Evolutionary conservation across 2,888 invertebrate species (phyloP).

Genomic region (Andrena praecox): DNA sequence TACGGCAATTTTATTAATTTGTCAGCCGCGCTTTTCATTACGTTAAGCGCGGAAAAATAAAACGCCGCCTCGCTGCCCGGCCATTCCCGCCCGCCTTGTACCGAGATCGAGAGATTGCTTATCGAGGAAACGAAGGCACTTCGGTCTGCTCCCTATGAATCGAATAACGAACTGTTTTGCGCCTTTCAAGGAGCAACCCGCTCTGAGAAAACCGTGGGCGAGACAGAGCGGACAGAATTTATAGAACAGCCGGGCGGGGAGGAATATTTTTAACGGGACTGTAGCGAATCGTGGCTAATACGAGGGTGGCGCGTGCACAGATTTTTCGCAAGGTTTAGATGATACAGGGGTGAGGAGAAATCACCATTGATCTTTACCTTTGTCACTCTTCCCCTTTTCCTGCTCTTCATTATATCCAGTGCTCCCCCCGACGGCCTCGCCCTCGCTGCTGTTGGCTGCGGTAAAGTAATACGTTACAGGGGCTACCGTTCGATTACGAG

Average conservation of each 20-base stretch:
- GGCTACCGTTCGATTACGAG: slow-evolving; percentile 51
- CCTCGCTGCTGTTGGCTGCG: slow-evolving; percentile 17
- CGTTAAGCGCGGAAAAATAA: slow-evolving; percentile 16
- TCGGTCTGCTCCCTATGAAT: not conserved
- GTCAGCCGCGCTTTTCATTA: slow-evolving; percentile 4
- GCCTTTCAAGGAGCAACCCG: no score
- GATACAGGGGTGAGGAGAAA: no score
- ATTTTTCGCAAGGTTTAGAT: no score
- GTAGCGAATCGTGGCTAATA: not conserved
- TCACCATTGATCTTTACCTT: slow-evolving; percentile 24
- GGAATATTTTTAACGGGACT: not conserved
- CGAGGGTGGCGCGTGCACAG: not conserved
- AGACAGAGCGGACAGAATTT: not conserved
- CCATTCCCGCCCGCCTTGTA: no score
- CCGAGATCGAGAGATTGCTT: not conserved
- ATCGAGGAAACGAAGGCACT: not conserved
- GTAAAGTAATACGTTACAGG: slow-evolving; percentile 50
- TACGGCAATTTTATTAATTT: slow-evolving; percentile 43
- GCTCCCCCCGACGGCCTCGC: slow-evolving; percentile 26
- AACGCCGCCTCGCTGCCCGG: not conserved
- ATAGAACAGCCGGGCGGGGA: not conserved
- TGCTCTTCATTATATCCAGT: slow-evolving; percentile 28
- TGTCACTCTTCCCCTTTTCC: not conserved
- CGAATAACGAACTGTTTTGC: not conserved
- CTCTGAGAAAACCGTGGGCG: not conserved